These are phyloP conservation scores for Phania funesta DNA, from an alignment of 2,888 invertebrate genomes.

Conservation along the genomic window DNA sequence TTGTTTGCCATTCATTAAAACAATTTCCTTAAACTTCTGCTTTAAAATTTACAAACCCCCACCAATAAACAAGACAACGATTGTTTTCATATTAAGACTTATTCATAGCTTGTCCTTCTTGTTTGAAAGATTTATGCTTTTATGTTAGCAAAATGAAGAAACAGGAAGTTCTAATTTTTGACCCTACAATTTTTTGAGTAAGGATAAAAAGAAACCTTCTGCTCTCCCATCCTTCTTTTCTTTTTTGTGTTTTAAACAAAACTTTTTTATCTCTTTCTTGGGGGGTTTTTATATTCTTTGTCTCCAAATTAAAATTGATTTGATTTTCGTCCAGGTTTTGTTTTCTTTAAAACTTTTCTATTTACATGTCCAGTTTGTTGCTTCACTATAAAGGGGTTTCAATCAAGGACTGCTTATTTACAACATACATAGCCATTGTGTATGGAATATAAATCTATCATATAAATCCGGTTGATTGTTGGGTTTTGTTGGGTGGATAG, in stretches of 20 bases:
- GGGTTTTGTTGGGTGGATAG: too few relatives aligned
- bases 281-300: conserved; percentile 51
- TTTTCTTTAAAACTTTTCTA: conserved; percentile 15
- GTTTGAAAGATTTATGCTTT: conserved; percentile 74
- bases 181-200: conserved; percentile 68
- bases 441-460: too few relatives aligned
- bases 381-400: background rate
- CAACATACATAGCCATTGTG: too few relatives aligned
- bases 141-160: conserved; percentile 68
- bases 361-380: background rate
- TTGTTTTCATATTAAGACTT: background rate
- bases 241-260: conserved; percentile 4
- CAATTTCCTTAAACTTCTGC: conserved; percentile 60
- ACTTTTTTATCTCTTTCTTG: conserved; percentile 32
- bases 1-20: conserved; percentile 49
- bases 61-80: background rate
- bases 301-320: conserved; percentile 71
- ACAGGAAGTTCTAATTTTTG: conserved; percentile 68
- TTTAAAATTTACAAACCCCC: conserved; percentile 46
- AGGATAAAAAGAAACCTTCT: background rate
- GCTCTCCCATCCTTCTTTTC: background rate
- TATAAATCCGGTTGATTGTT: too few relatives aligned
- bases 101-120: conserved; percentile 23
- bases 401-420: too few relatives aligned
- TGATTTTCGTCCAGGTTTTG: conserved; percentile 66